Evolutionary conservation across 1,140 invertebrate species (phyloP), one percentile per base, ranked within the genome.

Genomic region (Ladona fulva): DNA sequence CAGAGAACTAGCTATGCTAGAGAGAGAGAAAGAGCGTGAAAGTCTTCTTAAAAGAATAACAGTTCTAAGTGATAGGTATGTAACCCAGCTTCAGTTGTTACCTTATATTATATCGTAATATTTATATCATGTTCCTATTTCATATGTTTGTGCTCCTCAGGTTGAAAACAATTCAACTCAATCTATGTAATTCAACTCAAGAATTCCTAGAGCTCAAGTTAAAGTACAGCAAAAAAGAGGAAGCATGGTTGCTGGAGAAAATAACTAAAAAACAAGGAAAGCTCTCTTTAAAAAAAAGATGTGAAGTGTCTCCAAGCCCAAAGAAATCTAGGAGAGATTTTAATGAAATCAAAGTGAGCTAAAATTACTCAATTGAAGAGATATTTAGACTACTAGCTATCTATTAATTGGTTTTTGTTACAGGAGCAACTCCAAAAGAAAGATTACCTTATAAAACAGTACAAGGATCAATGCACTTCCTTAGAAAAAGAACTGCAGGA

Each of bases 161-260:
- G 29, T 5, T 37, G 1, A 37, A 37, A 37, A 37, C 1, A 37
- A 37, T 37, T 37, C 29, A 37, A 37, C 29, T 37, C 8, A 37
- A 37, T 37, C 29, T 78, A 16, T 76, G 75, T 66, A 74, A 79
- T 22, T 73, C 78, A 16, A 66, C 73, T 10, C 73, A 74, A 25
- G 76, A 78, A 25, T 29, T 80, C 29, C 14, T 78, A 11, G 25
- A 74, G 1, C 1, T 76, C 11, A 77, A 79, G n/a, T 74, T 76
- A 12, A 74, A 78, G 6, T 42, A 24, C 10, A 25, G 59, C 3
- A 78, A 76, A 25, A 76, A 76, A 24, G 79, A 80, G 74, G 24
- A 78, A 1, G 52, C 76, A 29, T 74, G 79, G 11, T 76, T 75
- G 12, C 73, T 73, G 19, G 80, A 80, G 37, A 80, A 78, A 44